Evolutionary conservation across 2,888 invertebrate genomes (phyloP), one percentile per base, ranked within the genome.

Genomic region (Polietes domitor): DNA sequence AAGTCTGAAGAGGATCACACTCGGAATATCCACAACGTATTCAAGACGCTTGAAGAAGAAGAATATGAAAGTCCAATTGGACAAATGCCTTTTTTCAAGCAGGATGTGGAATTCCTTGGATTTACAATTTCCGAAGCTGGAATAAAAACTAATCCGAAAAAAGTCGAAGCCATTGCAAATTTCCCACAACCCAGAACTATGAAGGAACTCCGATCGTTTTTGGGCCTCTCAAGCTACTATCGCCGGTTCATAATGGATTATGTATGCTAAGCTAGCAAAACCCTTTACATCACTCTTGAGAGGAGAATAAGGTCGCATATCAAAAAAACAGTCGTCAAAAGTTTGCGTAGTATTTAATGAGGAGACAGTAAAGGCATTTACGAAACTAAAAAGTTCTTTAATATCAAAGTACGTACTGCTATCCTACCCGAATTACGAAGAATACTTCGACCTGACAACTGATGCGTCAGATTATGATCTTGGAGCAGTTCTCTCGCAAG

Each of bases 381-480:
- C 68, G 15, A 76, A 77, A 58, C 2, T 85, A 75, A 85, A 81
- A 63, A 78, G 70, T 32, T 73, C 80, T 19, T n/a, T 85, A 12
- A 68, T 53, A 24, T 73, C 77, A 63, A 63, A 73, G 7, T 79
- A 85, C n/a, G 26, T 80, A 7, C 19, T 82, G 19, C 72, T 85
- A 41, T 68, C 68, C n/a, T 68, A 80, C n/a, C 84, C 84, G 7
- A 55, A 85, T 41, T 85, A 74, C 41, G 32, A 75, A 24, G 76
- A 86, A 58, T 19, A 24, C 10, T 85, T 83, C 6, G 61, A 81
- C 0, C 19, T 86, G 6, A 82, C 85, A n/a, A 86, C 84, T 0
- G 78, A 86, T 53, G 85, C 82, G 4, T 84, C 84, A n/a, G 41
- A 82, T 7, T 76, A 65, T 63, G 82, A 82, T 6, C 17, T 85